Evolutionary conservation across 2,888 invertebrate genomes (phyloP), one percentile per base, ranked within the genome.

Genomic region (Artemia sinica): DNA sequence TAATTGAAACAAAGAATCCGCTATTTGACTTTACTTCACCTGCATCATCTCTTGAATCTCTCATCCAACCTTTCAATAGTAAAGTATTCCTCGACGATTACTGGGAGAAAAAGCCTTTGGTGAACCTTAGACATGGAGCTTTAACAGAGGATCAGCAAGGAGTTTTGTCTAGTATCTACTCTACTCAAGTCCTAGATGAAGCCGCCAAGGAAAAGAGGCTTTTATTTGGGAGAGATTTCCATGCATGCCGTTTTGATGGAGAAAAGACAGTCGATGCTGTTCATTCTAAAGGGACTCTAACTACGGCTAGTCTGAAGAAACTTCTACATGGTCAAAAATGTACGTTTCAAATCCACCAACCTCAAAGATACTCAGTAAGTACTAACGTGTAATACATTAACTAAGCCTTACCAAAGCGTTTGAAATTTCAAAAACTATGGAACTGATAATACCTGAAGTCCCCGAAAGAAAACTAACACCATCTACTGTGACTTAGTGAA

Each of bases 261-360:
- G 68, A 69, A 14, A 67, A 69, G 66, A 67, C 69, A 50, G 69
- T 69, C 7, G 68, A 70, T 65, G 41, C 41, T 41, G 49, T 72
- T 1, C 71, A 71, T 50, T 12, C 9, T 10, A 66, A 70, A 8
- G 70, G 70, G 12, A 58, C 65, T 48, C 28, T 70, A 52, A 70
- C 72, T 10, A 50, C 66, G 13, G 50, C 66, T 5, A 72, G 71
- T 50, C 66, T 72, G n/a, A 65, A 67, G 18, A 68, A 70, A 50
- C 67, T 72, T 7, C 69, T 70, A 48, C 65, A 68, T 14, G 67
- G 70, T 41, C 69, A 71, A 13, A 72, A 72, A 52, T 71, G 68
- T 50, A 72, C 72, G n/a, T 66, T 72, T 41, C 72, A 72, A 50
- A 67, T 72, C 50, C 71, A 71, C 66, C 72, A 72, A 67, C 72